Base-by-base conservation (phyloP, 1,140 invertebrate genomes). In the Bradysia coprophila region DNA sequence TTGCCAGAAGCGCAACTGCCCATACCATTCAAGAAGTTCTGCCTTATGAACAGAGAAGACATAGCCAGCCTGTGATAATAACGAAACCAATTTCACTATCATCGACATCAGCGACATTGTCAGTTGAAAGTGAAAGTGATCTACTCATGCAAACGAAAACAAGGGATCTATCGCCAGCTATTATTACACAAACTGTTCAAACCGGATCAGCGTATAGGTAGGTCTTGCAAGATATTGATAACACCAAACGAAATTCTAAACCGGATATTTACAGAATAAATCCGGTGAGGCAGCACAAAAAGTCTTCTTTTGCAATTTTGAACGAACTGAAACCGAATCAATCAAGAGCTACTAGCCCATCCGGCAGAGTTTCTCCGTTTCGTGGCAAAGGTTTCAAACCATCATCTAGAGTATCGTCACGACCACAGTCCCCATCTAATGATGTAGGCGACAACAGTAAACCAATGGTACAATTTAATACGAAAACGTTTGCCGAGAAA, bases 241-340 rank as follows among this genome's bases (percentile, higher is more conserved):
- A n/a, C n/a, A n/a, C n/a, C n/a, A n/a, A n/a, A n/a, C n/a, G n/a
- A n/a, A n/a, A n/a, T n/a, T n/a, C n/a, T n/a, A n/a, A 13, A 36
- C 8, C 21, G 13, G 8, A 39, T 45, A 32, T 22, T 41, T 41
- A 13, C 22, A 66, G 62, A 47, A 56, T 65, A 20, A 59, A 59
- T 3, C 57, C 59, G 23, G 45, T 59, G 9, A 51, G 60, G 31
- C 45, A 62, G 21, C 56, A 62, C 41, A 66, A 64, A 43, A 65
- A 67, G 49, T 56, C 63, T 43, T 52, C 66, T 16, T 76, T 77
- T 51, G 71, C 75, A 24, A 75, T 77, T 41, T 61, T 77, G 33
- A 66, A 70, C 4, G 67, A 73, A 38, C 45, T 57, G 8, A 56
- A 58, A 16, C 59, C 57, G 19, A 61, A 52, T 21, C 49, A 54